Percentiles rank a stretch among this genome's conserved stretches.
These are phyloP conservation scores for Chrysina gloriosa DNA, from an alignment of 2,888 invertebrate species.

Conservation along the genomic window DNA sequence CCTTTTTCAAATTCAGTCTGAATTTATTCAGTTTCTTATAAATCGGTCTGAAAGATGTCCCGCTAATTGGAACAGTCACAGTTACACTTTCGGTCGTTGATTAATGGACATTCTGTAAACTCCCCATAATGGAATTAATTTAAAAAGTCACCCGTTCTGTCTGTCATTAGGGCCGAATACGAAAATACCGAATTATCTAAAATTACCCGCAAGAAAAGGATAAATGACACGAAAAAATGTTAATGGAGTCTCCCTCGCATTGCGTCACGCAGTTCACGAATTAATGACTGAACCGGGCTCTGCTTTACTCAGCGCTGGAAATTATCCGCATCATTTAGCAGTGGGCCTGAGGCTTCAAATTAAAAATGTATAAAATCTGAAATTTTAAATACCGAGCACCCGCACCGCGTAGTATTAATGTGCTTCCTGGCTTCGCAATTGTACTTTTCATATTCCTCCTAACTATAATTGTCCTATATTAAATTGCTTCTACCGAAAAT, in stretches of 20 bases:
- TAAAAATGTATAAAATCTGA: constrained; percentile 48
- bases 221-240: constrained; percentile 61
- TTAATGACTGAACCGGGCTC: constrained; percentile 51
- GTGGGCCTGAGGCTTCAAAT: constrained; percentile 46
- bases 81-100: constrained; percentile 29
- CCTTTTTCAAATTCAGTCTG: not conserved
- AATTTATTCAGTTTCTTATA: constrained; percentile 29
- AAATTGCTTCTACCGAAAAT: no score
- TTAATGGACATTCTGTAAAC: constrained; percentile 33
- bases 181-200: constrained; percentile 39
- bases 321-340: constrained; percentile 52
- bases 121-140: constrained; percentile 36
- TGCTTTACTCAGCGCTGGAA: constrained; percentile 42
- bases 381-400: constrained; percentile 36
- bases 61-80: constrained; percentile 32
- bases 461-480: constrained; percentile 25
- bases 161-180: constrained; percentile 26
- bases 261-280: constrained; percentile 55
- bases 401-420: constrained; percentile 19
- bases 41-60: constrained; percentile 23
- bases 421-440: constrained; percentile 30
- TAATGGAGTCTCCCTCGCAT: constrained; percentile 57
- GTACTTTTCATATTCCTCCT: constrained; percentile 14
- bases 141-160: constrained; percentile 29
- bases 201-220: constrained; percentile 50